Evolutionary conservation across 2,797 vertebrate species (phyloP), one percentile per base, ranked within the genome.

Genomic region (Tragopan temminckii): DNA sequence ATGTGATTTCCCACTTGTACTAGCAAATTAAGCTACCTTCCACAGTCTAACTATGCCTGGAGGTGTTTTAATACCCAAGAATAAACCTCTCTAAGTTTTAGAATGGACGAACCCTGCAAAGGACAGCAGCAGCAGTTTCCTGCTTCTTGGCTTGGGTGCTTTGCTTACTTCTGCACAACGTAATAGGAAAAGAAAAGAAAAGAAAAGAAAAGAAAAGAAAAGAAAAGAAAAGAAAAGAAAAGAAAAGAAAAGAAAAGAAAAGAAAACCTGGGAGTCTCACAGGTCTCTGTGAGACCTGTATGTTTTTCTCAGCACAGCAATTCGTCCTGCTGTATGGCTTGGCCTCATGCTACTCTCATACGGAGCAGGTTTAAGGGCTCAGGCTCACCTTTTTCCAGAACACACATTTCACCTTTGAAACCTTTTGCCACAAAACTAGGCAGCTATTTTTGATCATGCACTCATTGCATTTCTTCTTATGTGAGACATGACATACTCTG

Each of bases 1-100:
- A 33, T 12, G 90, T 80, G 75, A 74, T 71, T 77, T 64, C 85
- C 69, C 55, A 55, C 42, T 64, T 91, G 69, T 67, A 93, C 36
- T 62, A 50, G 63, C 85, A 55, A 76, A 85, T 84, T 94, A 87
- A 89, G 92, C 69, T 94, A 85, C 46, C 25, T 62, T 92, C 62
- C 74, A 48, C 14, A 46, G 35, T 62, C 89, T 91, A 92, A 95
- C 61, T 86, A 85, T 90, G 79, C 85, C 88, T 95, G 84, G 82
- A 91, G 72, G 86, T 90, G 81, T 86, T 95, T 96, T 86, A 88
- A 78, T 83, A 96, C 89, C 84, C 88, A 96, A 94, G 94, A 93
- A 71, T 63, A 89, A 87, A 85, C 74, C 82, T 96, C 88, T 93
- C 29, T 90, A 94, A 96, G 87, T 92, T 82, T 87, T 76, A n/a